phyloP scores from a whole-genome alignment of 2,888 invertebrate genomes.

The Lagria hirta region DNA sequence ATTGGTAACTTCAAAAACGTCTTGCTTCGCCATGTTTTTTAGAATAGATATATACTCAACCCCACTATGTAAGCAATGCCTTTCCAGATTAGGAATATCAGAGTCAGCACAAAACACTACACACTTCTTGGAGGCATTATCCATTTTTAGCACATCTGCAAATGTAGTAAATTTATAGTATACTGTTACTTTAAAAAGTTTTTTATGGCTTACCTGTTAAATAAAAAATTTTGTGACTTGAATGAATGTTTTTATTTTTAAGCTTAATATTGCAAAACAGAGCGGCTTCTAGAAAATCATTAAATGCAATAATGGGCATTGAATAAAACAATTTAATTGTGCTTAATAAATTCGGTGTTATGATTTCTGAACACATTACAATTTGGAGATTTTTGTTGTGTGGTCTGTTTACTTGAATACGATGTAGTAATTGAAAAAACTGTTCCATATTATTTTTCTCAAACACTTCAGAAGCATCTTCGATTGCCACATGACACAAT shows the following conservation, averaged over 20 bases:
- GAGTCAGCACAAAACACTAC: slow-evolving; percentile 14
- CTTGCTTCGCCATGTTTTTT: slow-evolving; percentile 8
- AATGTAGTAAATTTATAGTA: not conserved
- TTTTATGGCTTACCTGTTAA: slow-evolving; percentile 5
- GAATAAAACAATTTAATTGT: no score
- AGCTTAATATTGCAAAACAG: slow-evolving; percentile 9
- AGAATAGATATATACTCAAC: slow-evolving; percentile 14
- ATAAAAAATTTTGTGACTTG: slow-evolving; percentile 6
- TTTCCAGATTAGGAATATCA: slow-evolving; percentile 4
- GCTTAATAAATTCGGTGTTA: no score
- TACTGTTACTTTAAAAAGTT: not conserved
- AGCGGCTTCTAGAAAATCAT: slow-evolving; percentile 16
- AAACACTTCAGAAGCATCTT: slow-evolving; percentile 8
- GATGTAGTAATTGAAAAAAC: slow-evolving; percentile 4
- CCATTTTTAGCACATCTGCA: slow-evolving; percentile 11
- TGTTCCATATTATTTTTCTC: slow-evolving; percentile 3
- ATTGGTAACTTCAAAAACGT: slow-evolving; percentile 6
- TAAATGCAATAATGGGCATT: slow-evolving; percentile 6
- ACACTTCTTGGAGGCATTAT: slow-evolving; percentile 3
- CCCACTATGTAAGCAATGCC: slow-evolving; percentile 4
- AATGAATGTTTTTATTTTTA: slow-evolving; percentile 5
- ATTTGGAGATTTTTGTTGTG: slow-evolving; percentile 10
- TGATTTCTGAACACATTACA: slow-evolving; percentile 4
- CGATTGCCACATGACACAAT: slow-evolving; percentile 10
- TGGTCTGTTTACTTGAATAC: slow-evolving; percentile 2